phyloP scores from a whole-genome alignment of 2,888 invertebrate species.

The Pristionchus mayeri region DNA sequence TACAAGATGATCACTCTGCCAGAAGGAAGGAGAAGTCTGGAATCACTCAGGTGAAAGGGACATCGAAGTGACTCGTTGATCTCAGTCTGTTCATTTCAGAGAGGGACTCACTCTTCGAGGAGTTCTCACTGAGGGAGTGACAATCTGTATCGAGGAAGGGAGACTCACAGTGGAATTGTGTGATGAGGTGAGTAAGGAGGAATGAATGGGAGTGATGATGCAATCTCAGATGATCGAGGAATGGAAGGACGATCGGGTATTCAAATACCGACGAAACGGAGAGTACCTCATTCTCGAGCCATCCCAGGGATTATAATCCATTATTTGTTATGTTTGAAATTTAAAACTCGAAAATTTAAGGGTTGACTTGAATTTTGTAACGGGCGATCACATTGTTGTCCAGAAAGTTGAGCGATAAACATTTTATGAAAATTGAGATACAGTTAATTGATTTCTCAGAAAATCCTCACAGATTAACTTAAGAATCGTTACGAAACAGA shows the following conservation, averaged over 20 bases:
- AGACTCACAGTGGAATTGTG: conserved; percentile 24
- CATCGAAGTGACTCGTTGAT: neutral
- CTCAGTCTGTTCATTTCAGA: neutral
- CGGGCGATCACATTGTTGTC: too few relatives aligned
- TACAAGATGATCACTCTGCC: conserved; percentile 17
- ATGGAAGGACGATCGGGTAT: conserved; percentile 26
- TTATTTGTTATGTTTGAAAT: too few relatives aligned
- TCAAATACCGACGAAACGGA: neutral
- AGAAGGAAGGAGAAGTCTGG: neutral
- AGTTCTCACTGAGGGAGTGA: neutral
- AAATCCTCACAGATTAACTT: too few relatives aligned
- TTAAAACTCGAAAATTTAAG: too few relatives aligned
- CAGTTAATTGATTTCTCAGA: too few relatives aligned
- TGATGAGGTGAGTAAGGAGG: neutral
- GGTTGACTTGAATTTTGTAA: too few relatives aligned
- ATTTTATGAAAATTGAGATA: too few relatives aligned
- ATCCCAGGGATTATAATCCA: neutral
- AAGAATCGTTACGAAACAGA: too few relatives aligned
- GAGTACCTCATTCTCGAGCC: neutral
- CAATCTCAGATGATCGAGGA: conserved; percentile 7
- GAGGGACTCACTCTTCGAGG: neutral
- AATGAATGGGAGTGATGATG: neutral
- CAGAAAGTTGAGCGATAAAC: too few relatives aligned
- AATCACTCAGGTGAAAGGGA: neutral
- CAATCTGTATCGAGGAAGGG: conserved; percentile 12